Conservation (phyloP, 2,797 vertebrate species). For the Aeoliscus strigatus region DNA sequence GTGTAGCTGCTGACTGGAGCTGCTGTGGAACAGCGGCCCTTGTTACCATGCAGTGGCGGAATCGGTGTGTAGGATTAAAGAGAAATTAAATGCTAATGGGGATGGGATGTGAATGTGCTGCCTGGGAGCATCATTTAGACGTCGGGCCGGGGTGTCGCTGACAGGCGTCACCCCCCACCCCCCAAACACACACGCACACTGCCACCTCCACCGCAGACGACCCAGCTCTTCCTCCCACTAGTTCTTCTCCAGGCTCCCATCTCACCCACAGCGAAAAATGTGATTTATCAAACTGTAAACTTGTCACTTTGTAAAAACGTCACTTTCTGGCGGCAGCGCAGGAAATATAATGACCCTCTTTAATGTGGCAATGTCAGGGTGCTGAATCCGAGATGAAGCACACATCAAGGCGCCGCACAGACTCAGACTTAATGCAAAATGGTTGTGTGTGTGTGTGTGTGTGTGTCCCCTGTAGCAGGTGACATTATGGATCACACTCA, state of each 20-base stretch:
- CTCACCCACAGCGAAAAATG: conserved; percentile 53
- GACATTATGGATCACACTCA: conserved; percentile 56
- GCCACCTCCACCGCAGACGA: conserved; percentile 44
- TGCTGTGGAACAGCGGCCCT: conserved; percentile 50
- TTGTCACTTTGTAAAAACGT: conserved; percentile 82
- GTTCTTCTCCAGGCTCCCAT: conserved; percentile 36
- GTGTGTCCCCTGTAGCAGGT: conserved; percentile 39
- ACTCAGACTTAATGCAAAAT: conserved; percentile 47
- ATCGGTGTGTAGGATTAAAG: conserved; percentile 73
- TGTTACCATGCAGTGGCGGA: conserved; percentile 61
- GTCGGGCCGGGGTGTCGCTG: conserved; percentile 59
- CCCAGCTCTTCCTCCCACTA: conserved; percentile 36
- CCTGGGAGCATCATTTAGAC: conserved; percentile 74
- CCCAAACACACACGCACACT: too few species aligned
- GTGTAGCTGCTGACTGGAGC: conserved; percentile 39
- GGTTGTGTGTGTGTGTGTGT: conserved; percentile 20
- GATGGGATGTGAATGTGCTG: conserved; percentile 74
- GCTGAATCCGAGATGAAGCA: conserved; percentile 51
- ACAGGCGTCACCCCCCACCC: conserved; percentile 61
- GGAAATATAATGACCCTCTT: conserved; percentile 79
- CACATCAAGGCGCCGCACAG: conserved; percentile 50
- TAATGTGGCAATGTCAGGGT: conserved; percentile 72
- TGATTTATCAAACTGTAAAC: conserved; percentile 83
- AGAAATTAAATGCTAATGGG: conserved; percentile 84
- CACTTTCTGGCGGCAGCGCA: conserved; percentile 71